These are phyloP conservation scores for Bradypodion pumilum DNA, from an alignment of 2,797 vertebrate species.

Conservation along the genomic window DNA sequence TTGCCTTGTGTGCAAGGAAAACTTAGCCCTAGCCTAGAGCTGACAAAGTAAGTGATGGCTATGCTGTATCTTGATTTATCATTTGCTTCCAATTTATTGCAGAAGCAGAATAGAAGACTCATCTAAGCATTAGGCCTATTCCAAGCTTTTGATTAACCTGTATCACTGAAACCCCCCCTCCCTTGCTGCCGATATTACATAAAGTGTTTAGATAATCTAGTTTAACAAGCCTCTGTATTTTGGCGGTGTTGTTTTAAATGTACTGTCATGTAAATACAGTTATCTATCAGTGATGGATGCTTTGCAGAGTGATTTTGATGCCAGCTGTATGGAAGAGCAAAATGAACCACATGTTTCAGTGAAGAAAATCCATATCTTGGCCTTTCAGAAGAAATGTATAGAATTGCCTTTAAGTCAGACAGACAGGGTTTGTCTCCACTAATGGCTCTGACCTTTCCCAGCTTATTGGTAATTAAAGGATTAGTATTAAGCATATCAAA, in stretches of 20 bases:
- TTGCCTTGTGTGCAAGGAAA: conserved; percentile 20
- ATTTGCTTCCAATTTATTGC: conserved; percentile 41
- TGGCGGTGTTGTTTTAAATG: conserved; percentile 13
- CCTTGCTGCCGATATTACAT: conserved; percentile 10
- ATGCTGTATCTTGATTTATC: conserved; percentile 17
- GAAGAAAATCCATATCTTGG: conserved; percentile 3
- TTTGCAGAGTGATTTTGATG: conserved; percentile 23
- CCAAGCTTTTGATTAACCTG: conserved; percentile 47
- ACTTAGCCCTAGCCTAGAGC: neutral
- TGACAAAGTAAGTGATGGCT: conserved; percentile 52
- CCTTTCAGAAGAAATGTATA: neutral
- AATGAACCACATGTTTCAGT: conserved; percentile 1
- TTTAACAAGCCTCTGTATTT: neutral
- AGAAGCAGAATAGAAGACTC: neutral
- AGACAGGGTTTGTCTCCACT: neutral
- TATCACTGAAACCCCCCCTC: conserved; percentile 26
- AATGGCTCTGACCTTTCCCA: neutral
- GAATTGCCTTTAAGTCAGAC: neutral
- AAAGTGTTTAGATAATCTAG: conserved; percentile 44
- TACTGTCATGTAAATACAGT: conserved; percentile 23
- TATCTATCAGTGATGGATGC: conserved; percentile 3
- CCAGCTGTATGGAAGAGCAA: conserved; percentile 1
- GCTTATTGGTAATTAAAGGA: neutral
- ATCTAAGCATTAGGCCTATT: conserved; percentile 6
- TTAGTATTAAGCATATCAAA: neutral